phyloP scores from a whole-genome alignment of 2,888 invertebrate species.

The Eristalis arbustorum region DNA sequence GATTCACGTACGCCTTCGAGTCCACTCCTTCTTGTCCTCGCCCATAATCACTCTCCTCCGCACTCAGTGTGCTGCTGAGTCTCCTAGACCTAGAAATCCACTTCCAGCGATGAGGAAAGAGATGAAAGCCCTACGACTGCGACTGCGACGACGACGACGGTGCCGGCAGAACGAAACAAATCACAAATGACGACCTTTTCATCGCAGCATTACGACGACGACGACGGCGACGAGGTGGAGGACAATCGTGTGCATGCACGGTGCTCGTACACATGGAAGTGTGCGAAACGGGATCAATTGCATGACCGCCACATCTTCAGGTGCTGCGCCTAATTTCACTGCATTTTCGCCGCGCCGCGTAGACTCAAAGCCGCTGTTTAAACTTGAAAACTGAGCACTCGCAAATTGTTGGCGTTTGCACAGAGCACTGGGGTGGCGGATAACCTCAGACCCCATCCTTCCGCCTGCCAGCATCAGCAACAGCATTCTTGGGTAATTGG shows the following conservation, averaged over 20 bases:
- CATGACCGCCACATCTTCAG: slow-evolving; percentile 42
- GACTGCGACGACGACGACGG: not conserved
- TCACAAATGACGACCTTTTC: slow-evolving; percentile 64
- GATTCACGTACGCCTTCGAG: slow-evolving; percentile 44
- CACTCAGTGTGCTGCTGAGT: slow-evolving; percentile 46
- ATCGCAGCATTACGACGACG: slow-evolving; percentile 45
- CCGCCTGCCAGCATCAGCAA: slow-evolving; percentile 3
- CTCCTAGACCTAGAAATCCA: slow-evolving; percentile 70
- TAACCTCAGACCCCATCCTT: not conserved
- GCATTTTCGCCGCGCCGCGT: not conserved
- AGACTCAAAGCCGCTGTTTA: not conserved
- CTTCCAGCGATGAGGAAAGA: slow-evolving; percentile 61
- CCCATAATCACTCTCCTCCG: slow-evolving; percentile 42
- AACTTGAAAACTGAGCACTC: slow-evolving; percentile 24
- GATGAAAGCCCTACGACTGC: slow-evolving; percentile 39
- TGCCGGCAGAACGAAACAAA: slow-evolving; percentile 56
- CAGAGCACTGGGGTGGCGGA: not conserved
- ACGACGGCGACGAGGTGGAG: slow-evolving; percentile 1
- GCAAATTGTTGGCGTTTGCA: slow-evolving; percentile 38
- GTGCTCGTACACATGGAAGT: not conserved
- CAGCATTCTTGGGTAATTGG: slow-evolving; percentile 61
- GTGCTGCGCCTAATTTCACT: slow-evolving; percentile 44
- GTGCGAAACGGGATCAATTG: slow-evolving; percentile 54
- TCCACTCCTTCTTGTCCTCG: slow-evolving; percentile 4
- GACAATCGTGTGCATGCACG: not conserved